Base-by-base conservation (phyloP, 2,113 vertebrate species). In the Paracanthobrama guichenoti region DNA sequence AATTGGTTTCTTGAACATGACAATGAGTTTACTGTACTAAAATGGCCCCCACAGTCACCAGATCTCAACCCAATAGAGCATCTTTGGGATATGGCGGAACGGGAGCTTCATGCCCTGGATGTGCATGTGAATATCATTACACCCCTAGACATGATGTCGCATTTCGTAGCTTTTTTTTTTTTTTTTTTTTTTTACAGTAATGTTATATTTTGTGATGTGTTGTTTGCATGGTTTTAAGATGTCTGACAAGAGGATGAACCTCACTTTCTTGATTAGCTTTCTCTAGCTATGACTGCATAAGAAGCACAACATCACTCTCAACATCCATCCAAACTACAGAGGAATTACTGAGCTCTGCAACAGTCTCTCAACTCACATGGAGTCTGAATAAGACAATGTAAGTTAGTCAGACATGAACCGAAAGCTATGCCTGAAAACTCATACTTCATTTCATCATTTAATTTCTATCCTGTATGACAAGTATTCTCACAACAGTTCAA, bases 371-470 rank as follows among this genome's bases (percentile, higher is more conserved):
- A 13, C 18, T 14, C n/a, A 20, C 35, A 50, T 59, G 75, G 24
- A n/a, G 16, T 14, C n/a, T 5, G 81, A 82, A 84, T 82, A 60
- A 26, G 0, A 74, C 85, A 76, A 26, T 64, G 24, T 60, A 14
- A 26, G 31, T 18, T 46, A 90, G 87, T 83, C 80, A 89, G 60
- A 93, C 76, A 2, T 48, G 7, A 7, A 78, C 26, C 13, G 35
- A 2, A 6, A 69, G 26, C 12, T 10, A 4, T 55, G 6, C 50
- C 7, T 55, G 50, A 55, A 53, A 53, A 53, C 50, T 53, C 50
- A 6, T 53, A 53, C 6, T 53, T 53, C 2, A 18, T 53, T 53
- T 53, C 50, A 53, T 53, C 44, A 46, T 26, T 14, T 83, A 18
- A 44, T 83, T 39, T 16, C 9, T n/a, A 71, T 44, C 64, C 28